Evolutionary conservation across 1,140 invertebrate species (phyloP), one percentile per base, ranked within the genome.

Genomic region (Drosophila azteca): DNA sequence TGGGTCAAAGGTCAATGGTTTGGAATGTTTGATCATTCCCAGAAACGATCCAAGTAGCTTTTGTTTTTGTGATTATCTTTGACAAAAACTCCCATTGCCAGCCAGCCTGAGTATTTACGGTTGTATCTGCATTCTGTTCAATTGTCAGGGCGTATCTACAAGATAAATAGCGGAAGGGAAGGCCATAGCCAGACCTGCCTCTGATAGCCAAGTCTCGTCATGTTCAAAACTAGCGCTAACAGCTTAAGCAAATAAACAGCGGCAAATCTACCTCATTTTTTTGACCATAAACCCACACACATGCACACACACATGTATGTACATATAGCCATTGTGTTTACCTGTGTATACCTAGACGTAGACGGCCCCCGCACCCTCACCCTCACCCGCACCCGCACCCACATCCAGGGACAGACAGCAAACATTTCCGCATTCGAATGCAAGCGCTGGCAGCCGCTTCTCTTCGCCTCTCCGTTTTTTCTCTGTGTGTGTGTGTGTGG

Each of bases 1-100:
- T 66, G 49, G 80, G 80, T 76, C 76, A 83, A 79, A 84, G 80
- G 80, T 83, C 80, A 83, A 79, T 54, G 72, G 51, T 58, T 74
- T 41, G 39, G 5, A 43, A 8, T 11, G 9, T 17, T 9, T 35
- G 39, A 31, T 59, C 35, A n/a, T 46, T 35, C 22, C 46, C 43
- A 41, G 50, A 55, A 50, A 39, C 11, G 11, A 39, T 39, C 35
- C 62, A 48, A 9, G n/a, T n/a, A n/a, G 43, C 5, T 5, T 26
- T 26, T 26, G 24, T 26, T 26, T 24, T 26, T 26, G 24, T 26
- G 24, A 26, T 26, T 24, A 24, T 24, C 22, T 24, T 24, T 24
- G 22, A 24, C 22, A 24, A 24, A 24, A 4, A 2, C 22, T 24
- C 3, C 22, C 22, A 1, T n/a, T n/a, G n/a, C n/a, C n/a, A n/a